Base-by-base conservation (phyloP, 2,113 vertebrate species). In the Onychorhynchus coronatus region DNA sequence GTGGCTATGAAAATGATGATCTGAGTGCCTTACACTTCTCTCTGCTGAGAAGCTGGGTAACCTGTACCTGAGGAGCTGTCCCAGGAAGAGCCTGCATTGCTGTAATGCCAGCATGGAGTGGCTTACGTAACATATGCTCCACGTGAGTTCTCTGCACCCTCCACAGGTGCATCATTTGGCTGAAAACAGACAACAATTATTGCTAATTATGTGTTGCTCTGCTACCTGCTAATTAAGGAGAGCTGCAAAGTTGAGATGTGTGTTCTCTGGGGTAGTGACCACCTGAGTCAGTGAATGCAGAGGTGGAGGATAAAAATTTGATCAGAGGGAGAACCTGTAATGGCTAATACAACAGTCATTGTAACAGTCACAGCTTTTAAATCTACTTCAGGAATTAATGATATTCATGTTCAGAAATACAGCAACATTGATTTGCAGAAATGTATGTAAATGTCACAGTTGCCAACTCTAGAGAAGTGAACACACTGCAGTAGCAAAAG, bases 201-300 rank as follows among this genome's bases (percentile, higher is more conserved):
- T 47, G 80, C 55, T 96, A 95, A 93, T 95, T 89, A 75, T 1
- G 2, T 41, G 28, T 80, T 87, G 49, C 79, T 68, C 81, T 89
- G 30, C 71, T 65, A 93, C 67, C 52, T 77, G n/a, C 58, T 91
- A 76, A 93, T 90, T 93, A 88, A 68, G 52, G 85, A 81, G 23
- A 42, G 55, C 68, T 92, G 59, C 68, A 62, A 66, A 85, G 79
- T 13, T 70, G 44, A 85, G 74, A 41, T 65, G 41, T 27, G 59
- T 9, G 14, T 68, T 87, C 42, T 74, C n/a, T 42, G 14, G 50
- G 21, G 21, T 59, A 88, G 35, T 47, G 70, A 68, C 47, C 77
- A 75, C 49, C 42, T 78, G 59, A 78, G n/a, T 75, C 63, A 44
- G 56, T 71, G 62, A 66, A 50, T 63, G 31, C 0, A 3, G 49